Evolutionary conservation across 2,888 invertebrate species (phyloP).

Genomic region (Brenthis daphne): DNA sequence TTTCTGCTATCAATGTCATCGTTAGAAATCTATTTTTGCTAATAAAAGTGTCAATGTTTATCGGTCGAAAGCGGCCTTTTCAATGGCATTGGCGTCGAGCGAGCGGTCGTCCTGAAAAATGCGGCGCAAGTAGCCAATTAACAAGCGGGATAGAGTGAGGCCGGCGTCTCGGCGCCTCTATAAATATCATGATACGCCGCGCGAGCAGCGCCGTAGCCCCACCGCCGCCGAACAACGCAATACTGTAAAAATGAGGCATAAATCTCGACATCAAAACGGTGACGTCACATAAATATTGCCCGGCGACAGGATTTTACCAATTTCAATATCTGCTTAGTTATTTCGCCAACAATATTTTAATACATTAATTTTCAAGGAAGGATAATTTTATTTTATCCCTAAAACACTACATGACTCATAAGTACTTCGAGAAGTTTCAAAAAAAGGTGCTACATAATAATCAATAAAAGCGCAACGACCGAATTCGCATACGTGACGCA

Average conservation of each 20-base stretch:
- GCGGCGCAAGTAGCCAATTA: constrained; percentile 77
- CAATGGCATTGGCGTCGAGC: constrained; percentile 69
- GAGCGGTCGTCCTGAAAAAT: constrained; percentile 74
- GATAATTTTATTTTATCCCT: neutral
- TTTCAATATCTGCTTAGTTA: neutral
- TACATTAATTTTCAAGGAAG: neutral
- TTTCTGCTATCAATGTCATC: too few species aligned
- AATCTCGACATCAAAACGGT: constrained; percentile 56
- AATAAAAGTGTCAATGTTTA: constrained; percentile 78
- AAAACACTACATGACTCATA: neutral
- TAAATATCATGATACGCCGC: constrained; percentile 63
- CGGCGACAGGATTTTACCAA: constrained; percentile 9
- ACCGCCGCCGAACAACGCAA: constrained; percentile 53
- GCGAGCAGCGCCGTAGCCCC: constrained; percentile 51
- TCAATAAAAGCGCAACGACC: constrained; percentile 17
- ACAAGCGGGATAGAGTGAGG: constrained; percentile 73
- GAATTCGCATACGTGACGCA: constrained; percentile 8
- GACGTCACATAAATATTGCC: constrained; percentile 49
- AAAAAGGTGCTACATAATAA: constrained; percentile 7
- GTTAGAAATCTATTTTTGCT: constrained; percentile 50
- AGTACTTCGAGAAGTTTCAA: constrained; percentile 1
- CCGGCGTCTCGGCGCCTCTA: constrained; percentile 76
- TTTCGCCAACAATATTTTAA: neutral
- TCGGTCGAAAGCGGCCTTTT: constrained; percentile 64
- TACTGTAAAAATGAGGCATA: constrained; percentile 55